Evolutionary conservation across 2,797 vertebrate genomes (phyloP), one percentile per base, ranked within the genome.

Genomic region (Lacerta agilis): DNA sequence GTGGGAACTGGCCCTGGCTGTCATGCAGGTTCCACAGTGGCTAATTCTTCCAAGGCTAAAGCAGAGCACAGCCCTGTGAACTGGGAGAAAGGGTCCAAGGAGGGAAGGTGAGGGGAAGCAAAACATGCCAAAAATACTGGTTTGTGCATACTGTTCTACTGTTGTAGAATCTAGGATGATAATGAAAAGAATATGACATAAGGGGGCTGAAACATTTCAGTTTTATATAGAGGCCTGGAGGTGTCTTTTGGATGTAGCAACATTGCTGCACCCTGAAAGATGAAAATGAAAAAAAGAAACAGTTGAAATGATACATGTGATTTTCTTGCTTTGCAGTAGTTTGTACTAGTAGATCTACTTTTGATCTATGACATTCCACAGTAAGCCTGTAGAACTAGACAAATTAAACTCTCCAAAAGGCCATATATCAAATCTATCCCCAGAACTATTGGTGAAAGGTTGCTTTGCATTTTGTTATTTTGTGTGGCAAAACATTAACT

Each of bases 21-120:
- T 92, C 86, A 92, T 92, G 82, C 90, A 29, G 67, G 88, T 86
- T 92, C 41, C 29, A 71, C 38, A 23, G n/a, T 91, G 92, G 82
- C 0, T 87, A 87, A 79, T 87, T 79, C 91, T 73, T 90, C 45
- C 58, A 83, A 10, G n/a, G 7, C 81, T 81, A 94, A 11, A 23
- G n/a, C 20, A 75, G 10, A 23, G n/a, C 23, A 72, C 75, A 15
- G 4, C 0, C 5, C n/a, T 23, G 49, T 72, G 4, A 85, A 66
- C 17, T 88, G 66, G n/a, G 91, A 71, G 89, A 91, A 86, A 77
- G 3, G 15, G 27, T 38, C 61, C 13, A 4, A 38, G 36, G 41
- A 86, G 38, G n/a, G 79, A 85, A 7, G 9, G 13, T 87, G 33
- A 11, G 86, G 0, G 41, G 83, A 82, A 88, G 71, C 85, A 90